phyloP scores from a whole-genome alignment of 2,113 vertebrate species.

The Oreocharis arfaki region DNA sequence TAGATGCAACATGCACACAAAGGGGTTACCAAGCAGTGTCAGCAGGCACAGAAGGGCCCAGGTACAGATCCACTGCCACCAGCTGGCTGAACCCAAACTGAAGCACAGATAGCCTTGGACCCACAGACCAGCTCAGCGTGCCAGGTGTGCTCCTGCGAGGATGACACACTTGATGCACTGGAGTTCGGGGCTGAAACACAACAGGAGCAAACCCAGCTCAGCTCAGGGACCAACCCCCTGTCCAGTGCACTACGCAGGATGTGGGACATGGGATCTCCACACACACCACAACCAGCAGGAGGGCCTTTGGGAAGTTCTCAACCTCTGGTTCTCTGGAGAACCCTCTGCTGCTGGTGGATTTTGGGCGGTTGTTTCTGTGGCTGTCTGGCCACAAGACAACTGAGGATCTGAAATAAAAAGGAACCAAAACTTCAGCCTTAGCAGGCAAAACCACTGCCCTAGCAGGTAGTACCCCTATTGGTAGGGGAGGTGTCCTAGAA shows the following conservation, averaged over 20 bases:
- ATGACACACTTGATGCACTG: no score
- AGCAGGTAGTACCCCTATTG: not conserved
- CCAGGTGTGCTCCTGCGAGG: not conserved
- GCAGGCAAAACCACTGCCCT: not conserved
- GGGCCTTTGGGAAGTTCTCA: not conserved
- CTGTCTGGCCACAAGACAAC: not conserved
- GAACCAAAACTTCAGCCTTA: not conserved
- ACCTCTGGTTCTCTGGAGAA: not conserved
- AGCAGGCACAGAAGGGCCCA: not conserved
- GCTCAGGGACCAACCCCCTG: no score
- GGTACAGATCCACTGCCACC: not conserved
- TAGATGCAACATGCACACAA: rapidly evolving
- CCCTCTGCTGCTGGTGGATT: not conserved
- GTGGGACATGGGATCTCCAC: not conserved
- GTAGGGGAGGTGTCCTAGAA: not conserved
- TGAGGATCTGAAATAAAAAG: not conserved
- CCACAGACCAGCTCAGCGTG: not conserved
- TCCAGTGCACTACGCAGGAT: rapidly evolving
- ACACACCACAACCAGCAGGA: not conserved
- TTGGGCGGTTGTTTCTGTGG: not conserved
- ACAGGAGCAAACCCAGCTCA: not conserved
- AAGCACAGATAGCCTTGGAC: not conserved
- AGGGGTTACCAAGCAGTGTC: not conserved
- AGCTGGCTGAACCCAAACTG: not conserved
- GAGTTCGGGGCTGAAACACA: not conserved